Conservation (phyloP, 1,140 invertebrate species). For the Ditylenchus dipsaci region DNA sequence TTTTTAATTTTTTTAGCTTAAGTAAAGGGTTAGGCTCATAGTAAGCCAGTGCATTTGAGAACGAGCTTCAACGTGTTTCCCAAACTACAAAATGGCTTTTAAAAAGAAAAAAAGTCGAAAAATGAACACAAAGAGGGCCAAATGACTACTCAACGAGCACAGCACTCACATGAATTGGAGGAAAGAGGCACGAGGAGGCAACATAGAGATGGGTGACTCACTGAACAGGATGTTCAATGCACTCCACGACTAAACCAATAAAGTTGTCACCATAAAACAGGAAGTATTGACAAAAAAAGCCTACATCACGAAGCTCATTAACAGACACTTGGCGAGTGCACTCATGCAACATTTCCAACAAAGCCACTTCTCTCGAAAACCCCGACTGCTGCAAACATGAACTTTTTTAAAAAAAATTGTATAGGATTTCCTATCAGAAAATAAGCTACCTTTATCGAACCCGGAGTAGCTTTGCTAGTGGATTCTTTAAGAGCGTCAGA, state of each 20-base stretch:
- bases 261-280: no score
- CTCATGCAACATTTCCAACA: conserved; percentile 68
- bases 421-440: background rate
- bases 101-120: conserved; percentile 6
- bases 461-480: conserved; percentile 61
- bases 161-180: conserved; percentile 69
- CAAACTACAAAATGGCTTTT: no score
- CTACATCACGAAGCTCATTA: conserved; percentile 68
- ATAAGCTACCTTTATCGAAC: background rate
- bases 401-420: no score
- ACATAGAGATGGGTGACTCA: conserved; percentile 66
- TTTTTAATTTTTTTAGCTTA: no score
- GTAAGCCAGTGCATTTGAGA: no score
- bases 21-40: no score
- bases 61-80: no score
- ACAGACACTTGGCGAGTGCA: conserved; percentile 69
- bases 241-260: conserved; percentile 67
- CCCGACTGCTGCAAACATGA: background rate
- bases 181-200: conserved; percentile 75
- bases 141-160: no score
- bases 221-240: conserved; percentile 73
- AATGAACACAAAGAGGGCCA: conserved; percentile 8
- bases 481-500: conserved; percentile 75
- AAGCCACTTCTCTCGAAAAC: conserved; percentile 64
- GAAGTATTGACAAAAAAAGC: no score